phyloP scores from a whole-genome alignment of 2,888 invertebrate species.

The Trissonchulus sp. region DNA sequence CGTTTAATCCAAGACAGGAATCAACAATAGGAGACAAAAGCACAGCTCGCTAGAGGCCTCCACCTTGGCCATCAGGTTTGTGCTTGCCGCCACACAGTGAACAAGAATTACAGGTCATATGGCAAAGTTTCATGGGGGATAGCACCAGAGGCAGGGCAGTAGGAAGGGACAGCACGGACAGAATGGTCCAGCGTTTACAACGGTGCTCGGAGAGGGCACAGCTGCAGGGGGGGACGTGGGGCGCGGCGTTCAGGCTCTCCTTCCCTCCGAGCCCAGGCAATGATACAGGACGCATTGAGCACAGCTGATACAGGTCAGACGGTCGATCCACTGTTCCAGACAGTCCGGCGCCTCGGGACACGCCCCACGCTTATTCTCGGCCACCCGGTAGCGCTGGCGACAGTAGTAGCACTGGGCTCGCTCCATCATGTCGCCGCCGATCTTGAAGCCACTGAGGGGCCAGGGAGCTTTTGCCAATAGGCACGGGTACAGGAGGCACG shows the following conservation, averaged over 20 bases:
- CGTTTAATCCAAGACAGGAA: too few relatives aligned
- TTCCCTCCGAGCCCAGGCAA: slow-evolving; percentile 86
- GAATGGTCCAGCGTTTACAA: slow-evolving; percentile 72
- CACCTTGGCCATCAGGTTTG: slow-evolving; percentile 39
- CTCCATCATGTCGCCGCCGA: slow-evolving; percentile 30
- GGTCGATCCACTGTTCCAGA: slow-evolving; percentile 70
- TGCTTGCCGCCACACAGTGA: slow-evolving; percentile 78
- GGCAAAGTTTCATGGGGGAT: slow-evolving; percentile 75
- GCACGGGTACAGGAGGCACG: neutral
- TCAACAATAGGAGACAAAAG: too few relatives aligned
- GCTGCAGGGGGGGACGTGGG: slow-evolving; percentile 64
- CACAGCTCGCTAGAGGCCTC: too few relatives aligned
- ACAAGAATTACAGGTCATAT: slow-evolving; percentile 72
- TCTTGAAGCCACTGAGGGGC: neutral
- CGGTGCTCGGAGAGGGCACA: slow-evolving; percentile 59
- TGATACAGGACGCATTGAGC: slow-evolving; percentile 86
- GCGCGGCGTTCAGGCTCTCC: slow-evolving; percentile 39
- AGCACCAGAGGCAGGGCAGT: slow-evolving; percentile 89
- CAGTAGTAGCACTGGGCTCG: slow-evolving; percentile 57
- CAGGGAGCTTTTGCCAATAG: neutral
- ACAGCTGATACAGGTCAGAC: slow-evolving; percentile 74
- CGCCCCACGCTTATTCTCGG: slow-evolving; percentile 75
- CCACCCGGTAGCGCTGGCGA: slow-evolving; percentile 65
- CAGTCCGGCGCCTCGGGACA: slow-evolving; percentile 70
- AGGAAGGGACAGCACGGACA: slow-evolving; percentile 74